These are phyloP conservation scores for Caenorhabditis angaria DNA, from an alignment of 2,888 invertebrate species.

Conservation along the genomic window DNA sequence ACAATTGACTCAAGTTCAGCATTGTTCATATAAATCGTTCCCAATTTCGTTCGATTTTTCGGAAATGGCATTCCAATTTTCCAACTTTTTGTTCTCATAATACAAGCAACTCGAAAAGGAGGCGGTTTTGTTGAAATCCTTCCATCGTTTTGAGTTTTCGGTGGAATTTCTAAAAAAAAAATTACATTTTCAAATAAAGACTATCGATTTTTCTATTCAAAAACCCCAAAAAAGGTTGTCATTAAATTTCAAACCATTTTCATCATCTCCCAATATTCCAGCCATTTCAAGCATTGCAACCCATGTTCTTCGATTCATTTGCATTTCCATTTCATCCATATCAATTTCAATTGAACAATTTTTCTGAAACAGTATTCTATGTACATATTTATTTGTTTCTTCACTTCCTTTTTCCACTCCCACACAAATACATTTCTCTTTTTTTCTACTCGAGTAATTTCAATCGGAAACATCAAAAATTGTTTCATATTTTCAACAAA, in stretches of 20 bases:
- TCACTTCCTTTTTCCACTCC: neutral
- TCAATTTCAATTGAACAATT: conserved; percentile 55
- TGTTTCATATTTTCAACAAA: too few relatives aligned
- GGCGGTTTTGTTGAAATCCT: neutral
- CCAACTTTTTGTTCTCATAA: conserved; percentile 22
- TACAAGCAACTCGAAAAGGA: conserved; percentile 21
- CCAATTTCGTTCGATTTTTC: conserved; percentile 53
- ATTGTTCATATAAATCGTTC: conserved; percentile 47
- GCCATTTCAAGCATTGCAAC: conserved; percentile 93
- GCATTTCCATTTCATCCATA: conserved; percentile 77
- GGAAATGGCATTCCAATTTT: conserved; percentile 63
- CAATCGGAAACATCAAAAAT: too few relatives aligned
- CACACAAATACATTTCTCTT: neutral
- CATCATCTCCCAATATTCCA: conserved; percentile 75
- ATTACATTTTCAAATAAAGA: conserved; percentile 7
- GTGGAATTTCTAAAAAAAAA: neutral
- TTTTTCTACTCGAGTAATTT: neutral
- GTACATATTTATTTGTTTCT: neutral
- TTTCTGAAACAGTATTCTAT: conserved; percentile 45
- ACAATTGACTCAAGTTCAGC: conserved; percentile 50
- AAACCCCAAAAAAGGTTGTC: too few relatives aligned
- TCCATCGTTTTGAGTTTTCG: neutral
- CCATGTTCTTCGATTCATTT: conserved; percentile 92
- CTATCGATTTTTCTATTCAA: conserved; percentile 15
- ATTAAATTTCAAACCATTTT: conserved; percentile 19